Evolutionary conservation across 1,140 invertebrate species (phyloP), one percentile per base, ranked within the genome.

Genomic region (Ceratina australensis): DNA sequence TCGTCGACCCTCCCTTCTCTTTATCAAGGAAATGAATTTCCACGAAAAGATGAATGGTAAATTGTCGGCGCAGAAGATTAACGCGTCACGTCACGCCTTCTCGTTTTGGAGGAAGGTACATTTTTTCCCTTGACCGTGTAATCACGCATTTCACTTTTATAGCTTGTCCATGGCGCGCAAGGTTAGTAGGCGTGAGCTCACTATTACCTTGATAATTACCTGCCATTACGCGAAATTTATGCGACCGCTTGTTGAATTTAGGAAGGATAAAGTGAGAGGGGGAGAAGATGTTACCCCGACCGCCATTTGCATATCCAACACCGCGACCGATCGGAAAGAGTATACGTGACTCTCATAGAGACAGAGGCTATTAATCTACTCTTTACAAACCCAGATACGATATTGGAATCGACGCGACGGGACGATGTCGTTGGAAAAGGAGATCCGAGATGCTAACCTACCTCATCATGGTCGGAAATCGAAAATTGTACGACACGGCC

Each of bases 221-320:
- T 77, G 57, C 56, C 57, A 61, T 71, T 77, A 71, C 28, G 26
- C 52, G 67, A 52, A 77, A 77, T 77, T 77, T 71, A 77, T 77
- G 74, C 74, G 74, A 77, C 74, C 74, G 74, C 74, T 77, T 63
- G 67, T 77, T 71, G 74, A 77, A 33, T 77, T 71, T 42, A 42
- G 33, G 33, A 10, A 10, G 33, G 33, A 42, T 5, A 42, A 0
- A 42, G 33, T 8, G 33, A 42, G 33, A 42, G 33, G 61, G 66
- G 54, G 2, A 18, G 16, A 28, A 3, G 42, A 50, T 26, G 47
- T 60, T 72, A 63, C 67, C 56, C 54, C 26, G 57, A 47, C 66
- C 74, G 49, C 13, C 57, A 61, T 77, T 77, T 71, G 74, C 74
- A 71, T 77, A 52, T 42, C 65, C 66, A 16, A n/a, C 20, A 24